phyloP scores from a whole-genome alignment of 2,113 vertebrate genomes.

The Acanthochromis polyacanthus region DNA sequence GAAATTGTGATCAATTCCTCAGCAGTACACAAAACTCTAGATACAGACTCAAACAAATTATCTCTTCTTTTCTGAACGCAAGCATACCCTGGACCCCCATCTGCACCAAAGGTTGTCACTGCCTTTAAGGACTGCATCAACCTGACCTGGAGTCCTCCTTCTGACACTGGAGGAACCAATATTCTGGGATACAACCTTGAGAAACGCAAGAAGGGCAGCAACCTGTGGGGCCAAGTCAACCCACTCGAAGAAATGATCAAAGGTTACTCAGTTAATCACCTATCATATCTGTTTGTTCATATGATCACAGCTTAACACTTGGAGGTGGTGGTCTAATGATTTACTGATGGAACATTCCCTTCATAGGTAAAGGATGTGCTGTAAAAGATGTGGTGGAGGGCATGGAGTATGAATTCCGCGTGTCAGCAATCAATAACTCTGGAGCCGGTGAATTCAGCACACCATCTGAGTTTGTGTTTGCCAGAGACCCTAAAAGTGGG shows the following conservation, averaged over 20 bases:
- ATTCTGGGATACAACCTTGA: conserved; percentile 91
- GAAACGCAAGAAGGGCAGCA: conserved; percentile 92
- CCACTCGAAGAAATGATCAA: conserved; percentile 74
- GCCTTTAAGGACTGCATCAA: conserved; percentile 86
- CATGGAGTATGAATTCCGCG: conserved; percentile 91
- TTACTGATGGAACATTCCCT: not conserved
- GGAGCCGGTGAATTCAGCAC: conserved; percentile 88
- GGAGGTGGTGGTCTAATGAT: not conserved
- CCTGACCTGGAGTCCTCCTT: conserved; percentile 87
- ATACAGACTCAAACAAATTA: not conserved
- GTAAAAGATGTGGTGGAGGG: conserved; percentile 87
- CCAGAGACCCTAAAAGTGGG: conserved; percentile 89
- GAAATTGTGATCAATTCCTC: not conserved
- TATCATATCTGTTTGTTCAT: not conserved
- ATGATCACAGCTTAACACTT: not conserved
- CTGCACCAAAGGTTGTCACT: conserved; percentile 85
- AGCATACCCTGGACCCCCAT: conserved; percentile 89
- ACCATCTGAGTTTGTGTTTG: conserved; percentile 87
- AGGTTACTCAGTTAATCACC: conserved; percentile 71
- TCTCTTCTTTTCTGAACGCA: conserved; percentile 9
- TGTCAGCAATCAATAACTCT: conserved; percentile 89
- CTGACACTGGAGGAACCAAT: conserved; percentile 82
- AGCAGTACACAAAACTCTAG: not conserved
- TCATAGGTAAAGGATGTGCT: conserved; percentile 83
- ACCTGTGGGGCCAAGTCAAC: conserved; percentile 86